Percentiles rank a stretch among this genome's conserved stretches.
Evolutionary conservation across 2,113 vertebrate genomes (phyloP).

Genomic region (Stomatorhinus ivindoensis): DNA sequence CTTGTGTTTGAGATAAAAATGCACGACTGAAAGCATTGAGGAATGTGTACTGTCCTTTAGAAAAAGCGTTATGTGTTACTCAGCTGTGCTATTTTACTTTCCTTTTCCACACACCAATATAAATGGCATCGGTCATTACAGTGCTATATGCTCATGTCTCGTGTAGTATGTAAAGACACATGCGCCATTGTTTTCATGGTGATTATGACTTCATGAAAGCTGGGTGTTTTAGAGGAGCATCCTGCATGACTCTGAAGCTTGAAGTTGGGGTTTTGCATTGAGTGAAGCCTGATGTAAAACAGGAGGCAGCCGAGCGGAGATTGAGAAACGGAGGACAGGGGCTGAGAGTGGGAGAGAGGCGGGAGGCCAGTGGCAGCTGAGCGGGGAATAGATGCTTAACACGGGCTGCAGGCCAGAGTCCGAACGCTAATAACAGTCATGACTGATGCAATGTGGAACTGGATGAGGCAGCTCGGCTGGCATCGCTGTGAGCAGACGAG

Average conservation of each 20-base stretch:
- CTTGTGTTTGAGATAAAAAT: neutral
- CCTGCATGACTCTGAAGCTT: neutral
- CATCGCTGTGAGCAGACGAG: constrained; percentile 5
- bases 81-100: neutral
- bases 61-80: neutral
- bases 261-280: neutral
- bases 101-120: neutral
- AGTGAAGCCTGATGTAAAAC: too few species aligned
- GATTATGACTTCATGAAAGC: neutral
- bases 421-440: neutral
- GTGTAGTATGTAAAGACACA: neutral
- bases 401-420: neutral
- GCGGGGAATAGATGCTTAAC: constrained; percentile 8
- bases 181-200: neutral
- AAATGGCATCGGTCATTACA: neutral
- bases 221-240: neutral
- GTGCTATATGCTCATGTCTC: neutral
- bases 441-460: constrained; percentile 15
- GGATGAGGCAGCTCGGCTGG: neutral
- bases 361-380: neutral
- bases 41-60: neutral
- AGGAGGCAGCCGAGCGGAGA: neutral
- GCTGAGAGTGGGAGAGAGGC: neutral
- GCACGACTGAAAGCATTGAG: neutral
- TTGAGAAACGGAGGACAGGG: neutral